Evolutionary conservation across 2,797 vertebrate species (phyloP).

Genomic region (Discoglossus pictus): DNA sequence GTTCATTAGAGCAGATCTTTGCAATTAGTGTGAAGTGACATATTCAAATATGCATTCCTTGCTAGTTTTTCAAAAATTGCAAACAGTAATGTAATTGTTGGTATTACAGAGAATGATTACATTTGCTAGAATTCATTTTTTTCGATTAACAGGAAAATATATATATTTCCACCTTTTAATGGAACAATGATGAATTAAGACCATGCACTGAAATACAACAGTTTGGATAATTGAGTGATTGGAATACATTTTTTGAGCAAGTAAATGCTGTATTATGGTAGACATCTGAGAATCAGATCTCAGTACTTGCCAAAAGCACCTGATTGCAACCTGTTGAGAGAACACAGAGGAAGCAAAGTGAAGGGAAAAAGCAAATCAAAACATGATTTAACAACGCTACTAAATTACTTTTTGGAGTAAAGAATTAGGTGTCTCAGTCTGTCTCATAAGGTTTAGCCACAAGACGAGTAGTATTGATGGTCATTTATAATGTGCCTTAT

Average conservation of each 20-base stretch:
- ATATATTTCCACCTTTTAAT: conserved; percentile 52
- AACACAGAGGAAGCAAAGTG: too few relatives aligned
- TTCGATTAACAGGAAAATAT: conserved; percentile 50
- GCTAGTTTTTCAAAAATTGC: conserved; percentile 26
- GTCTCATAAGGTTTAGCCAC: too few relatives aligned
- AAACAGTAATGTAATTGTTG: conserved; percentile 44
- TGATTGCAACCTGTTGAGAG: too few relatives aligned
- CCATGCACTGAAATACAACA: conserved; percentile 39
- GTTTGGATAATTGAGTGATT: conserved; percentile 51
- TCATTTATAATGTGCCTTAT: too few relatives aligned
- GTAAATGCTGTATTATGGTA: conserved; percentile 31
- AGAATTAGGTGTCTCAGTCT: too few relatives aligned
- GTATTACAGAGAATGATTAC: conserved; percentile 37
- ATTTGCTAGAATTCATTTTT: conserved; percentile 9
- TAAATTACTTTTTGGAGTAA: too few relatives aligned
- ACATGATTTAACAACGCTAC: too few relatives aligned
- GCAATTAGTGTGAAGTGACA: conserved; percentile 35
- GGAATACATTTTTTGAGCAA: conserved; percentile 42
- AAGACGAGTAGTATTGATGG: too few relatives aligned
- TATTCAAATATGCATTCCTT: conserved; percentile 19
- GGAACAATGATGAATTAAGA: conserved; percentile 50
- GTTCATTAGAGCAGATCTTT: conserved; percentile 28
- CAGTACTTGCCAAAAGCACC: too few relatives aligned
- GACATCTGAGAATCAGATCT: too few relatives aligned
- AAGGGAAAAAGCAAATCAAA: too few relatives aligned